phyloP scores from a whole-genome alignment of 2,797 vertebrate species.

The Gymnocypris eckloni region DNA sequence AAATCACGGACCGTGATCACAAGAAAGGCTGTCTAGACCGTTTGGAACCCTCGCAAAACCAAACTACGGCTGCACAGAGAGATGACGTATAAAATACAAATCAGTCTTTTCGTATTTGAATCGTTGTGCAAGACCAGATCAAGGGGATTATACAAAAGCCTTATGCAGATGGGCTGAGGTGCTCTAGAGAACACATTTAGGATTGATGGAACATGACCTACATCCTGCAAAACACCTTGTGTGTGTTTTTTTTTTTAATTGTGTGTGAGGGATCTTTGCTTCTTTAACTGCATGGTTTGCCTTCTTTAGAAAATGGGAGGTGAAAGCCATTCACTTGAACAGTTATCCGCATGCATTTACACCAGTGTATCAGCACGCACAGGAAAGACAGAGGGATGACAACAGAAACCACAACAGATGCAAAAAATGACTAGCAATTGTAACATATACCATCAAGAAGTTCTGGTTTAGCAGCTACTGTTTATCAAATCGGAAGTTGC shows the following conservation, averaged over 20 bases:
- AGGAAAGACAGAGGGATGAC: conserved; percentile 10
- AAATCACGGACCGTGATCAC: conserved; percentile 11
- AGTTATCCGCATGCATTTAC: conserved; percentile 54
- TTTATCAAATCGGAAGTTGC: background rate
- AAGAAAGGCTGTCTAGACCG: conserved; percentile 25
- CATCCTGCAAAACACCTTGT: conserved; percentile 40
- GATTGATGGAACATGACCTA: conserved; percentile 60
- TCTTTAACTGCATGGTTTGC: conserved; percentile 57
- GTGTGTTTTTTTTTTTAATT: background rate
- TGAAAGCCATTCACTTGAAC: conserved; percentile 27
- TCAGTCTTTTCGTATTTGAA: conserved; percentile 17
- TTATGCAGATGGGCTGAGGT: conserved; percentile 43
- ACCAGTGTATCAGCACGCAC: conserved; percentile 61
- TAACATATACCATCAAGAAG: background rate
- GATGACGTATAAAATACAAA: conserved; percentile 27
- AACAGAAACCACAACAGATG: conserved; percentile 9
- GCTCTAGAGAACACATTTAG: conserved; percentile 56
- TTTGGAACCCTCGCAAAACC: conserved; percentile 16
- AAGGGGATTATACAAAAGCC: conserved; percentile 29
- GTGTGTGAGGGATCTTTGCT: conserved; percentile 41
- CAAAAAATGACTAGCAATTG: background rate
- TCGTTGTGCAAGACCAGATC: conserved; percentile 39
- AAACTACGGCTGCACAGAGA: conserved; percentile 22
- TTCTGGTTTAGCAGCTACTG: background rate
- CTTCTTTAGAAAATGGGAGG: conserved; percentile 34